Evolutionary conservation across 2,888 invertebrate genomes (phyloP).

Genomic region (Mimachlamys varia): DNA sequence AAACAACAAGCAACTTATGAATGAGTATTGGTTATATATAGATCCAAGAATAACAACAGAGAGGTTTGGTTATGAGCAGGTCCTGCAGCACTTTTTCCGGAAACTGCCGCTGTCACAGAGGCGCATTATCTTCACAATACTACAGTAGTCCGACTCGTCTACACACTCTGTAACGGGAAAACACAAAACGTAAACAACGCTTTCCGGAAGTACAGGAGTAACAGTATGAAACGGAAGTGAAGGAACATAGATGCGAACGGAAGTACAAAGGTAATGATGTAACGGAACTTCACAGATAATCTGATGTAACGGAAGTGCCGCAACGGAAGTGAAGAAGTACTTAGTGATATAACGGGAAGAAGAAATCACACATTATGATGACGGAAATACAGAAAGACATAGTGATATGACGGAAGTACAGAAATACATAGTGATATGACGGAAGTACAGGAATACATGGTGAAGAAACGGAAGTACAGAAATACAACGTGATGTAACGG

Average conservation of each 20-base stretch:
- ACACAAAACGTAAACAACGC: not conserved
- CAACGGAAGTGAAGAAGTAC: no score
- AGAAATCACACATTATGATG: not conserved
- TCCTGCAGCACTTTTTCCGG: conserved; percentile 90
- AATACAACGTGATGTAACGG: not conserved
- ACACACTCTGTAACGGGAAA: conserved; percentile 69
- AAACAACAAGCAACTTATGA: not conserved
- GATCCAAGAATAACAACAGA: not conserved
- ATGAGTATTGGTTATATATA: not conserved
- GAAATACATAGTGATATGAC: not conserved
- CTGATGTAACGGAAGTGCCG: not conserved
- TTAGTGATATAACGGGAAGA: not conserved
- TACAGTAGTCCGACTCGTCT: conserved; percentile 89
- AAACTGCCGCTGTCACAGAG: conserved; percentile 93
- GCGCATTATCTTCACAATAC: conserved; percentile 93
- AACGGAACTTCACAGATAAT: not conserved
- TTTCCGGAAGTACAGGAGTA: not conserved
- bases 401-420: not conserved
- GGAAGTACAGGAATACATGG: not conserved
- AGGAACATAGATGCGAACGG: not conserved
- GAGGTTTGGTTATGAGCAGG: not conserved
- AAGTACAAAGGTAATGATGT: not conserved
- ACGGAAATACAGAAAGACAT: not conserved
- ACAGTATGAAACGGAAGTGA: not conserved
- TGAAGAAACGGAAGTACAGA: not conserved